Evolutionary conservation across 1,140 invertebrate genomes (phyloP), one percentile per base, ranked within the genome.

Genomic region (Heliconius melpomene): DNA sequence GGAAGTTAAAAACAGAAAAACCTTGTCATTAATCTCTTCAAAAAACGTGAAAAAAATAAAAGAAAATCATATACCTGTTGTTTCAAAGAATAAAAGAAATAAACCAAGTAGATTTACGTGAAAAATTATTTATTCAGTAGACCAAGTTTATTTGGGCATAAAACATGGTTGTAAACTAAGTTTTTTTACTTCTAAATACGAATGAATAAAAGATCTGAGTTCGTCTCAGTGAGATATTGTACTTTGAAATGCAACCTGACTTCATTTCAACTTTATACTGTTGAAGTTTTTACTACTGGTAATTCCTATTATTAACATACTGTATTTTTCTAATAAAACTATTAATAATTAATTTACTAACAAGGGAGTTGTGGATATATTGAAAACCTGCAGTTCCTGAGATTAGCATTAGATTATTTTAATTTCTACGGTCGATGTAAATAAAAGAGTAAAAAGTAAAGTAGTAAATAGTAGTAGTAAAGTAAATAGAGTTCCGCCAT

Each of bases 161-260:
- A 66, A 66, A 66, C 60, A 66, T 26, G 60, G 60, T 66, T 66
- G 16, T 66, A 57, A 23, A 26, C 60, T 66, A 66, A 66, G 60
- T 26, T 26, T 66, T 66, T 66, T 66, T 66, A 66, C 23, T 66
- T 66, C 60, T 66, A 66, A 66, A 66, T 29, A 66, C 11, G 60
- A 66, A 66, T 66, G 60, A 66, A 66, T 66, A 66, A 66, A 66
- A 66, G 60, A 66, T 66, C 60, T 16, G 60, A 57, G 54, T 23
- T n/a, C n/a, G 9, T 57, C 54, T 57, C 54, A 23, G 8, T 57
- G 54, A 57, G 54, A 57, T 57, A 57, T 57, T 57, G 54, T 57
- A 57, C 54, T 57, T 57, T n/a, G 60, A 13, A 66, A 66, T 66
- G 60, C 60, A 29, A 66, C 60, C 23, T 66, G 60, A 66, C 60